Base-by-base conservation (phyloP, 2,888 invertebrate genomes). In the Pristionchus exspectatus region DNA sequence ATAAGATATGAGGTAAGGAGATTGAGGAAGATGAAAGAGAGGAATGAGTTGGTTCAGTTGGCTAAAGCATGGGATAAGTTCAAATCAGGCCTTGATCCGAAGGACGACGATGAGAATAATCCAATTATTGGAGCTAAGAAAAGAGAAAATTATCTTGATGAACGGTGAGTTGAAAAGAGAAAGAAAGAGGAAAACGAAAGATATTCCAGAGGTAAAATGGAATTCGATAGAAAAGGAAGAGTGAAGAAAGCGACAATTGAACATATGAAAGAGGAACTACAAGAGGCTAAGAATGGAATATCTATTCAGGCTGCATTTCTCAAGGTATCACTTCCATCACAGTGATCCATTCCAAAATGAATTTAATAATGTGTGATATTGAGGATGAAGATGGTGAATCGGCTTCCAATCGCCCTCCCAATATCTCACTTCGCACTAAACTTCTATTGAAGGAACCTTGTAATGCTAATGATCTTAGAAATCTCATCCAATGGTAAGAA, bases 211-310 rank as follows among this genome's bases (percentile, higher is more conserved):
- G 16, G 69, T 12, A 69, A 27, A n/a, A 69, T 9, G 24, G n/a
- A 69, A 69, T 27, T 69, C 69, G 69, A 69, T 69, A 69, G 27
- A 69, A 69, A 27, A 69, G 69, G 69, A 69, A n/a, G 69, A 69
- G 69, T 27, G 27, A 69, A 69, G 27, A n/a, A n/a, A 69, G 69
- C 24, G 10, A 69, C 12, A 9, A 69, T 69, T 27, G 69, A 69
- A 12, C 69, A 69, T 27, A n/a, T 69, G 69, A 7, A 24, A n/a
- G 27, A 69, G 10, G 69, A 69, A 69, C 24, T 69, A n/a, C 16
- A 69, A 27, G 27, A 69, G 14, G 69, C 69, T 9, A 69, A 69
- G 69, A n/a, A 69, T 27, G 69, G 27, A 27, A 69, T 69, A 27
- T n/a, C 69, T 2, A 69, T 9, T 24, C 69, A 69, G 69, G 27